Evolutionary conservation across 2,113 vertebrate genomes (phyloP).

Genomic region (Astur gentilis): DNA sequence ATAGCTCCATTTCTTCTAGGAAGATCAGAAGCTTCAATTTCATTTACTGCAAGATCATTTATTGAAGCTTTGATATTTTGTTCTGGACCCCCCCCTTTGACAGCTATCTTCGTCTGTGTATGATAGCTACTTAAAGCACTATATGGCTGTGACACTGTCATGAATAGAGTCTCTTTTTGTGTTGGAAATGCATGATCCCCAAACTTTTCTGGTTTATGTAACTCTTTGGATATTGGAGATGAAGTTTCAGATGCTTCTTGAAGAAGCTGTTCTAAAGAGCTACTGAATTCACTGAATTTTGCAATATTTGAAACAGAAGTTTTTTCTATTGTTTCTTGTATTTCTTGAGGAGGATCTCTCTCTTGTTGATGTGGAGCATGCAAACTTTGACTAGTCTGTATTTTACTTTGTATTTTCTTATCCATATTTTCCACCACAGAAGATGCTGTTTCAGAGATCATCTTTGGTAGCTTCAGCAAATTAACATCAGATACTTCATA

Average conservation of each 20-base stretch:
- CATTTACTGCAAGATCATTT: background rate
- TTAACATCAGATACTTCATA: background rate
- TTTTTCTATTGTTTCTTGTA: conserved; percentile 56
- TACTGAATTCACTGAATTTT: conserved; percentile 16
- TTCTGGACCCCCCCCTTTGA: background rate
- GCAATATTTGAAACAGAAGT: background rate
- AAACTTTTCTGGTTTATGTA: background rate
- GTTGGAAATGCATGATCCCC: background rate
- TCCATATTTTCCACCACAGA: background rate
- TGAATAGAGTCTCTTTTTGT: background rate
- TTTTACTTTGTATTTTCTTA: background rate
- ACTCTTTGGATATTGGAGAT: background rate
- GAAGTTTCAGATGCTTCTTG: conserved; percentile 31
- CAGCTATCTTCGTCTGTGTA: background rate
- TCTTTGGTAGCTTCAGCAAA: background rate
- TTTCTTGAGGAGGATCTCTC: background rate
- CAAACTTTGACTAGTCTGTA: background rate
- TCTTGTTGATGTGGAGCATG: background rate
- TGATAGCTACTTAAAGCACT: background rate
- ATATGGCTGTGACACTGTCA: background rate
- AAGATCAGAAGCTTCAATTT: background rate
- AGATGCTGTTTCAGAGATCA: background rate
- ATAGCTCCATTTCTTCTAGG: background rate
- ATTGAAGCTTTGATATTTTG: background rate
- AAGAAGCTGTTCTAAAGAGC: conserved; percentile 52